A percentile compares a stretch with the other conserved stretches of the same genome.
These are phyloP conservation scores for Parochlus steinenii DNA, from an alignment of 2,888 invertebrate species.

Conservation along the genomic window DNA sequence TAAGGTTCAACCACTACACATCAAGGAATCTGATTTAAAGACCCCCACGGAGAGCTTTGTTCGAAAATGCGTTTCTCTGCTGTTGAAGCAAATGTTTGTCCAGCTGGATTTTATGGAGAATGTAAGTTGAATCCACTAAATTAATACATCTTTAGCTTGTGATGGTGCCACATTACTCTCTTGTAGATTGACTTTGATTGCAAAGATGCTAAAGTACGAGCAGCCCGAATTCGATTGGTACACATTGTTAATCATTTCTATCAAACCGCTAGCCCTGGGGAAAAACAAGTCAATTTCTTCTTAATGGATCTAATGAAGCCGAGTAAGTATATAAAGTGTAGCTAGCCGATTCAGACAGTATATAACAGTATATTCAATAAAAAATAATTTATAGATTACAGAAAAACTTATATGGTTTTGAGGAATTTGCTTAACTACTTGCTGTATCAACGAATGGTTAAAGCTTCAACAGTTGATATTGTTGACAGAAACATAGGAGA, in stretches of 20 bases:
- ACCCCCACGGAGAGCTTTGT: constrained; percentile 1
- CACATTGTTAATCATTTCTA: not conserved
- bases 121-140: not conserved
- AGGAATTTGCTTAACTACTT: constrained; percentile 1
- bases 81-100: no score
- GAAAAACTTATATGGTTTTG: not conserved
- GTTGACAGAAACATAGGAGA: not conserved
- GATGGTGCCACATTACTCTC: no score
- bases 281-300: not conserved
- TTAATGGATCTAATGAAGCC: not conserved
- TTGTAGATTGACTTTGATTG: no score
- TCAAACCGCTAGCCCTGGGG: not conserved
- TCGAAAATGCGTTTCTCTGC: not conserved
- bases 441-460: not conserved
- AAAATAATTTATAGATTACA: no score
- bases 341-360: no score
- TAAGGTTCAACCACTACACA: not conserved
- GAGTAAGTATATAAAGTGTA: not conserved
- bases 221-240: not conserved
- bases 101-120: no score
- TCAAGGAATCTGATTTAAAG: constrained; percentile 3
- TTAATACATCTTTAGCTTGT: no score
- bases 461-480: not conserved
- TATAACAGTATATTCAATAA: no score
- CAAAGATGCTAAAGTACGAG: no score